Evolutionary conservation across 2,797 vertebrate genomes (phyloP).

Genomic region (Peromyscus eremicus): DNA sequence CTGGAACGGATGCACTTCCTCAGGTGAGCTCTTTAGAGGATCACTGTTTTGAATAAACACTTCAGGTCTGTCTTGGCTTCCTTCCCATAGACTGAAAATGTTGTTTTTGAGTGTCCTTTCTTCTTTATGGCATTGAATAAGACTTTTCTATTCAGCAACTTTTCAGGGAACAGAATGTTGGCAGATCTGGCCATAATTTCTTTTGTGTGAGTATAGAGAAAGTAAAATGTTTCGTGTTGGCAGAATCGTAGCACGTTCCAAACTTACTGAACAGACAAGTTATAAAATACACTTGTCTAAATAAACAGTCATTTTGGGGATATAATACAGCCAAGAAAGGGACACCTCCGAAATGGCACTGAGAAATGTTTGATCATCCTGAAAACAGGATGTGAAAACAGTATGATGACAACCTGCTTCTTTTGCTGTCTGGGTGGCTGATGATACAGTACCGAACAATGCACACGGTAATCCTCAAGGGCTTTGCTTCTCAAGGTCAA

Average conservation of each 20-base stretch:
- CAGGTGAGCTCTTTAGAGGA: slow-evolving; percentile 45
- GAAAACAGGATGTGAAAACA: slow-evolving; percentile 75
- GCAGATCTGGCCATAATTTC: slow-evolving; percentile 47
- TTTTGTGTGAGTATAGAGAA: slow-evolving; percentile 61
- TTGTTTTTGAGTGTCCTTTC: slow-evolving; percentile 30
- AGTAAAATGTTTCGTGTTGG: slow-evolving; percentile 71
- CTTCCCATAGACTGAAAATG: background rate
- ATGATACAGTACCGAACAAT: slow-evolving; percentile 60
- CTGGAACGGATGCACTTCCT: slow-evolving; percentile 55
- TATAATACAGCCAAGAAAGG: slow-evolving; percentile 46
- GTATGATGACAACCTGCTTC: slow-evolving; percentile 48
- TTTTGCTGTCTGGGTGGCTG: slow-evolving; percentile 64
- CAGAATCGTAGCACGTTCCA: slow-evolving; percentile 50
- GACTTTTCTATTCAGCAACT: slow-evolving; percentile 55
- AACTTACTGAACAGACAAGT: slow-evolving; percentile 61
- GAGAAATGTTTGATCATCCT: slow-evolving; percentile 70
- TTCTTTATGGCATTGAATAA: slow-evolving; percentile 60
- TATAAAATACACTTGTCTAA: slow-evolving; percentile 45
- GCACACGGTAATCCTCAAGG: slow-evolving; percentile 61
- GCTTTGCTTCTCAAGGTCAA: slow-evolving; percentile 70
- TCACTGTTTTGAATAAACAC: slow-evolving; percentile 55
- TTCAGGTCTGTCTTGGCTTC: slow-evolving; percentile 24
- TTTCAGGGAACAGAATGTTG: slow-evolving; percentile 64
- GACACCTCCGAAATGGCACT: slow-evolving; percentile 34
- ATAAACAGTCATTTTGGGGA: slow-evolving; percentile 61